Base-by-base conservation (phyloP, 2,113 vertebrate species). In the Pseudorasbora parva region DNA sequence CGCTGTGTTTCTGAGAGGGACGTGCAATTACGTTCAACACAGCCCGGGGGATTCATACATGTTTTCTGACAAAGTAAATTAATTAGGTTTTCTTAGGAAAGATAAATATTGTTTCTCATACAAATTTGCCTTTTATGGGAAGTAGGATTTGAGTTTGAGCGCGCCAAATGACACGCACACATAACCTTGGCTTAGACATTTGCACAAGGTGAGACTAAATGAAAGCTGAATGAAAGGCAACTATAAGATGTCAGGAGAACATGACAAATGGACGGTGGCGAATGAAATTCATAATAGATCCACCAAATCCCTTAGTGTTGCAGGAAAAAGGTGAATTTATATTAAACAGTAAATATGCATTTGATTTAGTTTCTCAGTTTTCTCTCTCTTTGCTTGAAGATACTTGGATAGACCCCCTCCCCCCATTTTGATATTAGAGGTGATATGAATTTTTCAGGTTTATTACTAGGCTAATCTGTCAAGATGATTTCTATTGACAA, bases 41-140 rank as follows among this genome's bases (percentile, higher is more conserved):
- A 81, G 88, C 93, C 92, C 86, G 60, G 49, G 92, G 90, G 91
- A 92, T 84, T 75, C 89, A 90, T 91, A 89, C 87, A 91, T 91
- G 88, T 92, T 92, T 91, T 91, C 88, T 82, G 92, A 94, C 91
- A 92, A 92, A 88, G 90, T 91, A 92, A 91, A 93, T 93, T 87
- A 93, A 92, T 87, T 76, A 45, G 88, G 89, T 91, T 92, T 91
- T 89, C 83, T 43, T 62, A 66, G 54, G 73, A 62, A 78, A 8
- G 51, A 81, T 85, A 66, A 78, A 80, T 82, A 64, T 80, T 71
- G 49, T 84, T 74, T 73, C 23, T 30, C 11, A n/a, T 59, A 43
- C 33, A 57, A 8, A 54, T 80, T 83, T 7, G 19, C 45, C 59
- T 66, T 66, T 27, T 64, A 66, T 0, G 41, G 15, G 23, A 66